These are phyloP conservation scores for Therioaphis trifolii DNA, from an alignment of 2,888 invertebrate genomes.

Conservation along the genomic window DNA sequence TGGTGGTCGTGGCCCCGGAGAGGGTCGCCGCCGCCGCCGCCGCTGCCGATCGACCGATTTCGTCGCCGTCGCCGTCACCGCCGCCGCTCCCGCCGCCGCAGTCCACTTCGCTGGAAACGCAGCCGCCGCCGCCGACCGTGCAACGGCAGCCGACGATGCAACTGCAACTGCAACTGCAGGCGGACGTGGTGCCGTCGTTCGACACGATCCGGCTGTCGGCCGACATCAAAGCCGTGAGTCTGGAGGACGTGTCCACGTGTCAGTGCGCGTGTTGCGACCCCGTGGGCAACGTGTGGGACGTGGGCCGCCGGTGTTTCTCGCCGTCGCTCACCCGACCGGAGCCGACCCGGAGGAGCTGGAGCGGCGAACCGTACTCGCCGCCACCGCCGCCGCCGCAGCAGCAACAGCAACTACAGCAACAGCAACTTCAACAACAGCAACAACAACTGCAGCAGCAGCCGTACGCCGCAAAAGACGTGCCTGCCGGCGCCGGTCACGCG, in stretches of 20 bases:
- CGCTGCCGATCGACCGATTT: constrained; percentile 60
- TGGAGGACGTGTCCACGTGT: constrained; percentile 70
- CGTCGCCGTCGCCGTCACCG: constrained; percentile 24
- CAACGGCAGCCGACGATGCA: background rate
- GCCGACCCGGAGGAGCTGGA: constrained; percentile 47
- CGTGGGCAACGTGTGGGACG: constrained; percentile 80
- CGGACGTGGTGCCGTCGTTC: constrained; percentile 24
- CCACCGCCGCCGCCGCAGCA: constrained; percentile 69
- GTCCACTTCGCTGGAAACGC: constrained; percentile 7
- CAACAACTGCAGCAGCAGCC: no score
- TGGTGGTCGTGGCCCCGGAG: background rate
- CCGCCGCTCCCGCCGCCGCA: constrained; percentile 12
- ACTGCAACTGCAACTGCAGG: constrained; percentile 28
- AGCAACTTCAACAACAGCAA: no score
- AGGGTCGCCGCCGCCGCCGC: background rate
- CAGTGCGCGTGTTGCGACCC: constrained; percentile 84
- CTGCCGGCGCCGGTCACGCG: constrained; percentile 67
- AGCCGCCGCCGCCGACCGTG: constrained; percentile 15
- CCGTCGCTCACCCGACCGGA: constrained; percentile 61
- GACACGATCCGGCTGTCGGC: constrained; percentile 58
- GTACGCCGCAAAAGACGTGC: no score
- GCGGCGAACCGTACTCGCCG: constrained; percentile 63
- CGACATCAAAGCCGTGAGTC: constrained; percentile 56
- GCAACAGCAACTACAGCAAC: no score
- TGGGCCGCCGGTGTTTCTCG: constrained; percentile 67